A percentile compares a stretch with the other conserved stretches of the same genome.
Conservation (phyloP, 2,113 vertebrate species). For the Tragulus kanchil region DNA sequence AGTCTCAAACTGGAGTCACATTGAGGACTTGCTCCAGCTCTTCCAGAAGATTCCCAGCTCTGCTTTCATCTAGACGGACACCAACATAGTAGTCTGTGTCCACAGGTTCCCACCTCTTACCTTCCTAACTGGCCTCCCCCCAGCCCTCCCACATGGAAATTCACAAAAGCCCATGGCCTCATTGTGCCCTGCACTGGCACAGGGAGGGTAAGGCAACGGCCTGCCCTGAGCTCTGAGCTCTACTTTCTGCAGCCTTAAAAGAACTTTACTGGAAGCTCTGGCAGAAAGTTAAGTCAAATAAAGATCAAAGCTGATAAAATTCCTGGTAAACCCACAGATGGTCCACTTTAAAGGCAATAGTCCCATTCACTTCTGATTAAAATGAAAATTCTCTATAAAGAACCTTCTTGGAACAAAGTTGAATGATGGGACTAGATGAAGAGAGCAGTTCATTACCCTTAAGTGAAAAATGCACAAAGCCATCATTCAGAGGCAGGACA, state of each 20-base stretch:
- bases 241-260: constrained; percentile 55
- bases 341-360: constrained; percentile 71
- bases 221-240: background rate
- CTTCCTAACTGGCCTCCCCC: background rate
- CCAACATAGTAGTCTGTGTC: background rate
- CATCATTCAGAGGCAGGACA: constrained; percentile 69
- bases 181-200: background rate
- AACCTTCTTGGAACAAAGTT: constrained; percentile 71
- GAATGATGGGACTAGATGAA: constrained; percentile 73
- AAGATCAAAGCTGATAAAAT: constrained; percentile 74
- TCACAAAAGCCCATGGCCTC: background rate
- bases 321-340: constrained; percentile 75
- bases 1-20: background rate
- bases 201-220: background rate
- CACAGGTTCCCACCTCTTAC: background rate
- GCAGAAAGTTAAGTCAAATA: constrained; percentile 76
- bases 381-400: constrained; percentile 78
- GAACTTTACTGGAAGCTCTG: constrained; percentile 58
- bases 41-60: background rate
- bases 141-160: background rate
- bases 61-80: background rate
- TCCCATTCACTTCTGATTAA: constrained; percentile 76
- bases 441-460: constrained; percentile 73
- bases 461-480: constrained; percentile 72
- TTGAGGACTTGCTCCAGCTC: background rate